phyloP scores from a whole-genome alignment of 2,888 invertebrate genomes.

The Mystacides longicornis region DNA sequence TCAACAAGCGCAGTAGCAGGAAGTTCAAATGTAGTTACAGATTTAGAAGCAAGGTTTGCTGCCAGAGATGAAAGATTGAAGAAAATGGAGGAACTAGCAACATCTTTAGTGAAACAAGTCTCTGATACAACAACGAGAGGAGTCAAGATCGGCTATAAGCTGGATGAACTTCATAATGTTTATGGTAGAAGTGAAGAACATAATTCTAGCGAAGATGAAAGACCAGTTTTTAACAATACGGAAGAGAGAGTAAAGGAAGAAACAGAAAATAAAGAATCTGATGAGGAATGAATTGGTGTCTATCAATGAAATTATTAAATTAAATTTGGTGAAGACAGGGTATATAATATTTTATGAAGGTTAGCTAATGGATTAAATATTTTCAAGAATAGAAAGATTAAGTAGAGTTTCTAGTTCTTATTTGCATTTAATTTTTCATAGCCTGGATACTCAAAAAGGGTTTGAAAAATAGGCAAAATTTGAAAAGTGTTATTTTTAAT shows the following conservation, averaged over 20 bases:
- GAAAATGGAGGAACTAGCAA: conserved; percentile 74
- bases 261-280: too few species aligned
- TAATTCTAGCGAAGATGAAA: not conserved
- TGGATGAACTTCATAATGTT: conserved; percentile 69
- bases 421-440: too few species aligned
- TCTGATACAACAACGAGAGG: conserved; percentile 66
- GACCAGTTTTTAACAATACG: not conserved
- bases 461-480: too few species aligned
- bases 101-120: conserved; percentile 67
- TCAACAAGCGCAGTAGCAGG: conserved; percentile 4
- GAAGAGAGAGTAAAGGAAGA: not conserved
- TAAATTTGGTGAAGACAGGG: not conserved
- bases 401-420: too few species aligned
- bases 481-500: too few species aligned
- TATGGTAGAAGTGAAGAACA: conserved; percentile 41
- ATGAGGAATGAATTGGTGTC: too few species aligned
- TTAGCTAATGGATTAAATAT: too few species aligned
- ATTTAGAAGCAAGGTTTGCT: conserved; percentile 55
- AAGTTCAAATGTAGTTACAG: conserved; percentile 29
- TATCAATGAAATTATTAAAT: too few species aligned
- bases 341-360: too few species aligned
- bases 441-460: too few species aligned
- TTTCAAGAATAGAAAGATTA: too few species aligned
- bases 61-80: conserved; percentile 60
- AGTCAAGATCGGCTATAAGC: conserved; percentile 60